These are phyloP conservation scores for Platygyra sinensis DNA, from an alignment of 64 coral and sea anemone genomes.

Conservation along the genomic window DNA sequence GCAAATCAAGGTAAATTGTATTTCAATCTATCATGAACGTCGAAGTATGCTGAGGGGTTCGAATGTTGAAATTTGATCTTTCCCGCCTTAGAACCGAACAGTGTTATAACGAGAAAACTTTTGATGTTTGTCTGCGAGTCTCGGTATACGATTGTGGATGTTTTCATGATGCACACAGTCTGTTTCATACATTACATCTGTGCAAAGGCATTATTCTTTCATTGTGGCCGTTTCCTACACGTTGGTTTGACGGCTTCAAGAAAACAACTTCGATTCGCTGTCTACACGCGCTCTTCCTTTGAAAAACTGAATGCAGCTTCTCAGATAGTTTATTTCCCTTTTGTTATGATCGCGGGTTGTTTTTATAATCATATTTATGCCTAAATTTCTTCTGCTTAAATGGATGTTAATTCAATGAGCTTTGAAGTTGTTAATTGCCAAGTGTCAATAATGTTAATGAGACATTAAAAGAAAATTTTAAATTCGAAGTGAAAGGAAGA, in stretches of 20 bases:
- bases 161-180: background rate
- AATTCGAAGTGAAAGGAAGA: no score
- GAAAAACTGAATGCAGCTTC: no score
- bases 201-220: background rate
- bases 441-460: slow-evolving; percentile 17
- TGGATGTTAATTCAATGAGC: no score
- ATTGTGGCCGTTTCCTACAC: background rate
- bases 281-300: background rate
- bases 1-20: slow-evolving; percentile 70
- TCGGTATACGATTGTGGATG: background rate
- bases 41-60: background rate
- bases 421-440: background rate
- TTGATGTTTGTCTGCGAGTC: background rate
- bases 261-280: background rate
- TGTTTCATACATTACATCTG: background rate
- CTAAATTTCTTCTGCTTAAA: no score
- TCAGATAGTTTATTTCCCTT: no score
- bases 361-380: no score
- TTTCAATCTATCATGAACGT: background rate
- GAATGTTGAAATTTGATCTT: slow-evolving; percentile 25
- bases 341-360: no score
- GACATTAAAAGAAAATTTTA: no score
- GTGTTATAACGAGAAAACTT: background rate
- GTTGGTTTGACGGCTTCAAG: background rate
- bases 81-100: background rate